Conservation (phyloP, 2,888 invertebrate species). For the Harpalus rufipes region DNA sequence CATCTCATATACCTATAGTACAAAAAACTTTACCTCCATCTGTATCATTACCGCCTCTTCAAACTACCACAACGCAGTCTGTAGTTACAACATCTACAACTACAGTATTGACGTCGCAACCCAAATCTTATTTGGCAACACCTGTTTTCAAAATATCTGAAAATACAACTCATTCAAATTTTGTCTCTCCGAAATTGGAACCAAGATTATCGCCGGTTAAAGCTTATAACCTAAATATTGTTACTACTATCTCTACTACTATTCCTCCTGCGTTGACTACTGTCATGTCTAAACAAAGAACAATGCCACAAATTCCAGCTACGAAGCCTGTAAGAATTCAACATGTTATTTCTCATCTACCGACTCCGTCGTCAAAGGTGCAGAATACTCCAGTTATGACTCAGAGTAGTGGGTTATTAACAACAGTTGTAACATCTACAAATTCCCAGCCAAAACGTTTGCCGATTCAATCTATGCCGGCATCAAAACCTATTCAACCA, state of each 20-base stretch:
- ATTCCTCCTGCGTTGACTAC: constrained; percentile 58
- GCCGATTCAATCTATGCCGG: constrained; percentile 81
- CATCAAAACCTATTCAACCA: constrained; percentile 80
- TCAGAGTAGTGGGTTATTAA: constrained; percentile 53
- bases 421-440: constrained; percentile 73
- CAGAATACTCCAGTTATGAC: constrained; percentile 63
- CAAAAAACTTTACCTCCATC: constrained; percentile 16
- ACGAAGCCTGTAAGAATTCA: constrained; percentile 44
- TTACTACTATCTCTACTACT: constrained; percentile 69
- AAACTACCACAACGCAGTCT: constrained; percentile 19
- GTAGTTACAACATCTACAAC: constrained; percentile 42
- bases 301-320: constrained; percentile 60
- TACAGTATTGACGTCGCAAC: constrained; percentile 65
- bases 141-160: constrained; percentile 71
- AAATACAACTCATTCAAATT: constrained; percentile 70
- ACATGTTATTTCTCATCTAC: constrained; percentile 64
- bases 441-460: constrained; percentile 79
- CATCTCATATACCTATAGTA: constrained; percentile 11
- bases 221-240: constrained; percentile 42
- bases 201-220: constrained; percentile 59
- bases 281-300: constrained; percentile 48
- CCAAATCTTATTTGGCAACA: constrained; percentile 68
- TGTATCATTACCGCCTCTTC: constrained; percentile 27
- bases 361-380: constrained; percentile 46
- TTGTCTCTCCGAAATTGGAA: constrained; percentile 70